Evolutionary conservation across 2,888 invertebrate species (phyloP), one percentile per base, ranked within the genome.

Genomic region (Junonia oenone): DNA sequence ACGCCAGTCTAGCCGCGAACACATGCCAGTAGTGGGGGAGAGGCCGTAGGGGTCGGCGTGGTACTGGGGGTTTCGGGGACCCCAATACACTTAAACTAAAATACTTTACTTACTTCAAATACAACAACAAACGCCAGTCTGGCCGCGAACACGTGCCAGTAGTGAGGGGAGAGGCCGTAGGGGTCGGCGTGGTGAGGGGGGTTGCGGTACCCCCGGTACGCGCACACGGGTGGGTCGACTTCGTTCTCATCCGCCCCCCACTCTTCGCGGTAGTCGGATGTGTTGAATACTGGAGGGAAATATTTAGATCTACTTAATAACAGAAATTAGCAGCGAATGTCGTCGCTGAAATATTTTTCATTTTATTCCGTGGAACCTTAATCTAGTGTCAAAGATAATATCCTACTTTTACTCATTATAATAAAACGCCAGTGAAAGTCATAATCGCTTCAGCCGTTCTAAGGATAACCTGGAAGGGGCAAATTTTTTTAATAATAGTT

Each of bases 1-100:
- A 99, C 0, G 97, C 97, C 48, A 99, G 90, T 68, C 98, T 92
- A 0, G 97, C 97, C 0, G 98, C 98, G 74, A 99, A 94, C 6
- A 99, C 95, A 71, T 98, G 97, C 98, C 98, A 99, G 82, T 98
- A 98, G 70, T 96, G 95, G 96, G 94, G 43, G 97, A 97, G 1
- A 96, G 91, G 0, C 94, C 95, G 73, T 97, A 97, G 0, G 94
- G 94, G 17, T 85, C 82, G 1, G 86, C 73, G 64, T 93, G 89
- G 51, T 92, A 81, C 0, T 95, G 95, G 0, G 93, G 93, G 76
- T 96, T 96, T 59, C 97, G 90, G 75, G 93, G 94, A 2, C 96
- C 97, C 6, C 97, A 88, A 78, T 97, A 97, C 51, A 95, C 94
- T n/a, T n/a, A n/a, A n/a, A n/a, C n/a, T n/a, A n/a, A n/a, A n/a